Conservation (phyloP, 2,113 vertebrate genomes). For the Rhabdomys dilectus region DNA sequence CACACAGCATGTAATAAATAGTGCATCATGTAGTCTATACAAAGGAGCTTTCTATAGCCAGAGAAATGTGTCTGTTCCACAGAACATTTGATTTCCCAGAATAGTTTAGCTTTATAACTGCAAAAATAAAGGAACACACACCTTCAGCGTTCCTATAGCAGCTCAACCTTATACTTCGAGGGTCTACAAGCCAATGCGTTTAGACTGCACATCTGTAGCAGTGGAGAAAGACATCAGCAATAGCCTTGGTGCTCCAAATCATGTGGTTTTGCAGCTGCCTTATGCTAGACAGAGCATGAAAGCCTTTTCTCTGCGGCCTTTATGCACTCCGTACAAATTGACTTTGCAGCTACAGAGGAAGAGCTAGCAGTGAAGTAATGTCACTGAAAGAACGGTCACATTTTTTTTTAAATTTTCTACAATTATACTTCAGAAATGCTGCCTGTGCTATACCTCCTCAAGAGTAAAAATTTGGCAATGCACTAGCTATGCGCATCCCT, state of each 20-base stretch:
- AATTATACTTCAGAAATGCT: neutral
- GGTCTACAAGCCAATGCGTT: conserved; percentile 11
- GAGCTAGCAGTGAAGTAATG: neutral
- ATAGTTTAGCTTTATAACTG: neutral
- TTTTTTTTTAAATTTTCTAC: neutral
- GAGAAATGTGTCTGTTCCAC: conserved; percentile 27
- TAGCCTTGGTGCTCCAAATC: neutral
- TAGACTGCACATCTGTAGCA: conserved; percentile 56
- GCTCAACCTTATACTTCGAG: neutral
- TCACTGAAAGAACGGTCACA: neutral
- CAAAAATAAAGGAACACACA: neutral
- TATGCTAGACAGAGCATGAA: conserved; percentile 62
- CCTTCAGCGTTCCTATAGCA: neutral
- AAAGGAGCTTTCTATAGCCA: neutral
- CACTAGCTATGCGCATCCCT: neutral
- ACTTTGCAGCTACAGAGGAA: neutral
- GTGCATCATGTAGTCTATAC: neutral
- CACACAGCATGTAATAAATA: neutral
- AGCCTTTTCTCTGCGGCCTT: conserved; percentile 54
- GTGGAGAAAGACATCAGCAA: conserved; percentile 9
- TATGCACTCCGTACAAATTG: neutral
- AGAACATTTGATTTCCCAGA: neutral
- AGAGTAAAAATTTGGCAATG: neutral
- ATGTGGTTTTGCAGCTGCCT: conserved; percentile 65
- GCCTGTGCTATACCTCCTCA: neutral